Conservation (phyloP, 2,797 vertebrate species). For the Alectoris magna region DNA sequence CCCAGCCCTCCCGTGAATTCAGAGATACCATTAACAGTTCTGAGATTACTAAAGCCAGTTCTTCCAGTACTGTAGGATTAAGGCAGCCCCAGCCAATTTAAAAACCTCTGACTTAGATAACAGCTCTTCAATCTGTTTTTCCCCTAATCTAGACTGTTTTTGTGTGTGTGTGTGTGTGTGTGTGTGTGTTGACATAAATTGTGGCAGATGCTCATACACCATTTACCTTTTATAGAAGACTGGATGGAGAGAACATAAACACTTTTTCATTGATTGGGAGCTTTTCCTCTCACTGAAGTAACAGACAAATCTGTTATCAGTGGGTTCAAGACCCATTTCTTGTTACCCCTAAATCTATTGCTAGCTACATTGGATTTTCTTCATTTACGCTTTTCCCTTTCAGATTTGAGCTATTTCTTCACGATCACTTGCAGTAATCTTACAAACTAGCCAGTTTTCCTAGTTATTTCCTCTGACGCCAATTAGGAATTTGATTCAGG, state of each 20-base stretch:
- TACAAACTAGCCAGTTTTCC: background rate
- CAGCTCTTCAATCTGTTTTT: background rate
- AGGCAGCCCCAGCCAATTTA: background rate
- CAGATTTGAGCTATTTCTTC: background rate
- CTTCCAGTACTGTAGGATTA: constrained; percentile 3
- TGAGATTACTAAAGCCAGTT: background rate
- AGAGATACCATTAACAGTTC: background rate
- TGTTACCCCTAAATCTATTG: background rate
- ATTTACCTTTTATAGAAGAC: background rate
- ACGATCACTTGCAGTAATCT: background rate
- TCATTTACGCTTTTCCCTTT: background rate
- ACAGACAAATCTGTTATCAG: background rate
- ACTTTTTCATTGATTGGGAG: background rate
- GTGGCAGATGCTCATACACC: background rate
- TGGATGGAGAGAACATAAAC: background rate
- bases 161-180: background rate
- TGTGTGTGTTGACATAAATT: background rate
- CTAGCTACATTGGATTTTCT: background rate
- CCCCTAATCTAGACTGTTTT: background rate
- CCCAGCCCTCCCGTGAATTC: background rate
- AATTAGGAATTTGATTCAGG: background rate
- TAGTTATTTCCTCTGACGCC: background rate
- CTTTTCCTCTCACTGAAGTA: background rate
- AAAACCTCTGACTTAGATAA: background rate
- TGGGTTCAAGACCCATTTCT: background rate